phyloP scores from a whole-genome alignment of 2,888 invertebrate species.

The Teleogryllus oceanicus region DNA sequence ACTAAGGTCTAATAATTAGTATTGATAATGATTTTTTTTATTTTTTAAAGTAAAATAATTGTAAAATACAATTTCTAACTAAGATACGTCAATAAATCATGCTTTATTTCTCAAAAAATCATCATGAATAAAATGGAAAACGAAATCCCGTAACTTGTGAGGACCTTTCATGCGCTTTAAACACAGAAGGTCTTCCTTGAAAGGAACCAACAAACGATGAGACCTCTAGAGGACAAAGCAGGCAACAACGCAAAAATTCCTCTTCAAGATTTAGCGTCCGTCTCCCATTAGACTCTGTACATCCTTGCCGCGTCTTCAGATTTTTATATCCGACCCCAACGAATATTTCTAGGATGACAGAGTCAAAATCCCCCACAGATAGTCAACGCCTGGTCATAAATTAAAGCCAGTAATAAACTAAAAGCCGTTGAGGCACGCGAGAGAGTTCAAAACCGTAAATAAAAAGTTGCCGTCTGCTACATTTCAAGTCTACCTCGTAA shows the following conservation, averaged over 20 bases:
- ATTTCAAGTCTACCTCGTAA: neutral
- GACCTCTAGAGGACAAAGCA: neutral
- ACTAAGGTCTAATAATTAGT: too few relatives aligned
- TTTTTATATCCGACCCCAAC: neutral
- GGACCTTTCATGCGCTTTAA: neutral
- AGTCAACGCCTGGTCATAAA: neutral
- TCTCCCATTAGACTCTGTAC: neutral
- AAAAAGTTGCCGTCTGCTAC: constrained; percentile 6
- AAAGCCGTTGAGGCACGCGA: constrained; percentile 10
- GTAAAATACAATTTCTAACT: too few relatives aligned
- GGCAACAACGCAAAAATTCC: constrained; percentile 18
- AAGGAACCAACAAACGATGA: neutral
- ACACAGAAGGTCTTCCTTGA: neutral
- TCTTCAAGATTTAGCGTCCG: constrained; percentile 18
- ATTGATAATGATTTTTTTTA: too few relatives aligned
- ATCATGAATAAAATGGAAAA: too few relatives aligned
- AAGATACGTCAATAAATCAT: too few relatives aligned
- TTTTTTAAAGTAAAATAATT: too few relatives aligned
- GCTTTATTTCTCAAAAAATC: too few relatives aligned
- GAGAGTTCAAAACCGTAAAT: neutral
- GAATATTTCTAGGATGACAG: constrained; percentile 18
- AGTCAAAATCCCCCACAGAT: constrained; percentile 18
- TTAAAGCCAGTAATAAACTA: neutral
- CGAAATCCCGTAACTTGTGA: too few relatives aligned
- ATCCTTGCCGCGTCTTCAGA: neutral